Evolutionary conservation across 2,888 invertebrate species (phyloP).

Genomic region (Melanotus villosus): DNA sequence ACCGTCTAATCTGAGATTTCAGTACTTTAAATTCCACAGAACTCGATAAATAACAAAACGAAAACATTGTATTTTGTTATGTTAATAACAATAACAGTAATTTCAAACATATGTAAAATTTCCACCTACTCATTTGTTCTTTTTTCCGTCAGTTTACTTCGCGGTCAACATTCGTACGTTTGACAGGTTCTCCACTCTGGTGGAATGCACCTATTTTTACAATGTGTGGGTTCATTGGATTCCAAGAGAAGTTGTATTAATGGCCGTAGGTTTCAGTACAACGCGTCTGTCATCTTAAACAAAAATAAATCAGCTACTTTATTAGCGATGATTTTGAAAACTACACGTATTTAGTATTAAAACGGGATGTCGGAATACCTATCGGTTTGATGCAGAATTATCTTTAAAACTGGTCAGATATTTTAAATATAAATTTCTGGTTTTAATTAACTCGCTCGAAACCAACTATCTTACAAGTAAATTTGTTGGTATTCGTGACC

Average conservation of each 20-base stretch:
- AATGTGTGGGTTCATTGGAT: constrained; percentile 38
- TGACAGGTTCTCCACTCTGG: constrained; percentile 29
- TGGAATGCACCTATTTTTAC: constrained; percentile 36
- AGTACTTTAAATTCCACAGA: background rate
- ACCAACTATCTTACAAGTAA: background rate
- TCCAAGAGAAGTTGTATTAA: constrained; percentile 27
- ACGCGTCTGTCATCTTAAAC: constrained; percentile 19
- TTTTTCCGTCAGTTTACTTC: constrained; percentile 20
- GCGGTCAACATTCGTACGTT: constrained; percentile 21
- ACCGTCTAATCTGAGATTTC: too few species aligned
- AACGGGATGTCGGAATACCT: background rate
- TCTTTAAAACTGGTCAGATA: constrained; percentile 4
- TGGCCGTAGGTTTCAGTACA: constrained; percentile 23
- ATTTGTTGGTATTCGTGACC: background rate
- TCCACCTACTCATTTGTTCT: background rate
- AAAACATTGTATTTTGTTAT: background rate
- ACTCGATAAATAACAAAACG: background rate
- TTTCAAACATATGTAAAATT: background rate
- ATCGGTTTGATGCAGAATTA: background rate
- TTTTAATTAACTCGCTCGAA: background rate
- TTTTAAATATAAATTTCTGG: constrained; percentile 6
- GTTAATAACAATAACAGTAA: background rate
- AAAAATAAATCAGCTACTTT: constrained; percentile 28
- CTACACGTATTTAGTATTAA: constrained; percentile 18
- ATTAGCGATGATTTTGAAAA: constrained; percentile 16